Base-by-base conservation (phyloP, 2,888 invertebrate genomes). In the Polydrusus pterygomalis region DNA sequence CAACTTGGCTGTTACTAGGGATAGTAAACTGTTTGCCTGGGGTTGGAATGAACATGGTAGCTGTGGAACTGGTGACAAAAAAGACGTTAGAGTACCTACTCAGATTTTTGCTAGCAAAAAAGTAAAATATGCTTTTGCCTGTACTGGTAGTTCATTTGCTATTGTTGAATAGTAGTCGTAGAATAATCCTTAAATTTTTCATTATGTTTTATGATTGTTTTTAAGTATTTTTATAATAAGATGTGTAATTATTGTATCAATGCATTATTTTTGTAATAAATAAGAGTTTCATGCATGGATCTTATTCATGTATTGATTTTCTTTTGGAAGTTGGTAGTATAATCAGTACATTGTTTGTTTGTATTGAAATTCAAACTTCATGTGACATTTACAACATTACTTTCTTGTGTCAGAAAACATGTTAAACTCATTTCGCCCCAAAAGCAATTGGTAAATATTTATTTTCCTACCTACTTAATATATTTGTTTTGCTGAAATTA, bases 31-130 rank as follows among this genome's bases (percentile, higher is more conserved):
- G 7, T 92, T 91, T 84, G 91, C 93, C 18, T 96, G 96, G 96
- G 96, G 96, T 0, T 96, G 96, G 96, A 96, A 96, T 87, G 96
- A 96, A 84, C 96, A 96, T 88, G 94, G 94, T 47, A 96, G 94
- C 85, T 96, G 96, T 82, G 96, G 96, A 69, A 92, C 91, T 80
- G 91, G 91, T 69, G 86, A 87, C 77, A 87, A 85, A 34, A 84
- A 86, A 65, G 87, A 91, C 81, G 86, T 90, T 45, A 80, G 85
- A 60, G 81, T 83, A 75, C 90, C 91, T 11, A 86, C 84, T 47
- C 83, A 85, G 80, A 86, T 91, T 78, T 82, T 87, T 76, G 77
- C 77, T 65, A 82, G 84, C 78, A 82, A 80, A 74, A 86, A 82
- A 80, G 84, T 87, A 67, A 82, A 83, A 80, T 79, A 78, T 78